These are phyloP conservation scores for Bujurquina vittata DNA, from an alignment of 2,113 vertebrate species.

Conservation along the genomic window DNA sequence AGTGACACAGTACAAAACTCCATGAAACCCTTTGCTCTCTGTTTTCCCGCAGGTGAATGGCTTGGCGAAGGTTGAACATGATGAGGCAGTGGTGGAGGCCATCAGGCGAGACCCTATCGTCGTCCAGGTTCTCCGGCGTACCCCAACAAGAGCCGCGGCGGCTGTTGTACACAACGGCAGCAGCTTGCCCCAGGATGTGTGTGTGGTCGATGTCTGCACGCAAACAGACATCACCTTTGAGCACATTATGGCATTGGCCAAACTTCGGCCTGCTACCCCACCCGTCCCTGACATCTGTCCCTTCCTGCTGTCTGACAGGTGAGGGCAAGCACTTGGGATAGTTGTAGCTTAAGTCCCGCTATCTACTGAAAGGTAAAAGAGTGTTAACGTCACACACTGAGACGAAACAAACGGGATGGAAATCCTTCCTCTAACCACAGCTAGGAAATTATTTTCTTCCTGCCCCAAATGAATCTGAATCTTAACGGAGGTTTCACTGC, in stretches of 20 bases:
- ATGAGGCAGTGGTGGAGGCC: constrained; percentile 90
- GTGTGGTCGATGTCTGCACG: constrained; percentile 88
- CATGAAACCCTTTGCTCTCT: background rate
- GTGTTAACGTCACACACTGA: background rate
- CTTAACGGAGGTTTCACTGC: background rate
- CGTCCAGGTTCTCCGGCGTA: constrained; percentile 89
- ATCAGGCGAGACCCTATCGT: constrained; percentile 93
- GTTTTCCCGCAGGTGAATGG: constrained; percentile 86
- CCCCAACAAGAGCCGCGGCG: constrained; percentile 68
- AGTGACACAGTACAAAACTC: background rate
- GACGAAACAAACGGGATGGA: background rate
- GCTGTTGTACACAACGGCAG: constrained; percentile 44
- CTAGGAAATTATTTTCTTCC: background rate
- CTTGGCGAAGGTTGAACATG: constrained; percentile 89
- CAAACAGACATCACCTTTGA: constrained; percentile 98
- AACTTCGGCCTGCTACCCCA: constrained; percentile 89
- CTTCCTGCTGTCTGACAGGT: constrained; percentile 96
- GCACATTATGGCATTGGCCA: constrained; percentile 93
- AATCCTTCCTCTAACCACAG: background rate
- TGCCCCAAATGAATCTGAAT: background rate
- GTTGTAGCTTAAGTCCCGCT: background rate
- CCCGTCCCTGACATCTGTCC: constrained; percentile 96
- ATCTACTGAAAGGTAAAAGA: background rate
- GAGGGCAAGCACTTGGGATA: constrained; percentile 24
- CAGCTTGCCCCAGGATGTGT: constrained; percentile 76